A percentile compares a stretch with the other conserved stretches of the same genome.
Evolutionary conservation across 2,113 vertebrate species (phyloP).

Genomic region (Parus major): DNA sequence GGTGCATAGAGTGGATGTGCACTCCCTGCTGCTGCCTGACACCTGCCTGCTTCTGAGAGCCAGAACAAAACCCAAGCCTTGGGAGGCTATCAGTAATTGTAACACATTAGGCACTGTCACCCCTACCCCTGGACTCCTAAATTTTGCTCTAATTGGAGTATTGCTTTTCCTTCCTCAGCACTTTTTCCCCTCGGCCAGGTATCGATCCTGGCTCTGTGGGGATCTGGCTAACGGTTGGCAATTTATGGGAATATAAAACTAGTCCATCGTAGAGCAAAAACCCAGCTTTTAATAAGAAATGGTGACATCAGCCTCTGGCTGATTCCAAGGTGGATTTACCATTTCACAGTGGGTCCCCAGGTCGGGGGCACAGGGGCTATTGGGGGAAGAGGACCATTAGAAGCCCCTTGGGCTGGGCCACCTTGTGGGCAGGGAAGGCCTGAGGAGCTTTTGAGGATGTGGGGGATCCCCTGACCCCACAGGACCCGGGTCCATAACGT

Average conservation of each 20-base stretch:
- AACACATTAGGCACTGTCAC: slow-evolving; percentile 55
- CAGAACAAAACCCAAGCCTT: neutral
- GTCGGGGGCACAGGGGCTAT: neutral
- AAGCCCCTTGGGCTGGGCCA: neutral
- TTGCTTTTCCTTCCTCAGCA: slow-evolving; percentile 63
- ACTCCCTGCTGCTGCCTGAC: neutral
- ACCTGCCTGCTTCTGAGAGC: slow-evolving; percentile 9
- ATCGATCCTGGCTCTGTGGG: slow-evolving; percentile 64
- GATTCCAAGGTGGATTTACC: neutral
- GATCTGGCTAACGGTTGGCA: slow-evolving; percentile 66
- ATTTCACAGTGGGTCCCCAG: neutral
- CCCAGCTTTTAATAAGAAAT: neutral
- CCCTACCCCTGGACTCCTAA: slow-evolving; percentile 33
- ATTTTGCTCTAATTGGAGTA: slow-evolving; percentile 60
- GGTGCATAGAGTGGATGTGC: fast-evolving
- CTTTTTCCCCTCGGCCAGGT: slow-evolving; percentile 50
- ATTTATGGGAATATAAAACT: slow-evolving; percentile 65
- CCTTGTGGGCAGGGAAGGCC: neutral
- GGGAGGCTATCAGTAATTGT: slow-evolving; percentile 43
- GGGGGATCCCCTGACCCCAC: no score
- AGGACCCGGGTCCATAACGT: fast-evolving
- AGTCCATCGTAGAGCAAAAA: neutral
- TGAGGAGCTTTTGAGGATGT: neutral
- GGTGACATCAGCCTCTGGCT: neutral
- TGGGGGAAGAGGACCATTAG: neutral